A percentile compares a stretch with the other conserved stretches of the same genome.
Conservation (phyloP, 2,113 vertebrate species). For the Myodes glareolus region DNA sequence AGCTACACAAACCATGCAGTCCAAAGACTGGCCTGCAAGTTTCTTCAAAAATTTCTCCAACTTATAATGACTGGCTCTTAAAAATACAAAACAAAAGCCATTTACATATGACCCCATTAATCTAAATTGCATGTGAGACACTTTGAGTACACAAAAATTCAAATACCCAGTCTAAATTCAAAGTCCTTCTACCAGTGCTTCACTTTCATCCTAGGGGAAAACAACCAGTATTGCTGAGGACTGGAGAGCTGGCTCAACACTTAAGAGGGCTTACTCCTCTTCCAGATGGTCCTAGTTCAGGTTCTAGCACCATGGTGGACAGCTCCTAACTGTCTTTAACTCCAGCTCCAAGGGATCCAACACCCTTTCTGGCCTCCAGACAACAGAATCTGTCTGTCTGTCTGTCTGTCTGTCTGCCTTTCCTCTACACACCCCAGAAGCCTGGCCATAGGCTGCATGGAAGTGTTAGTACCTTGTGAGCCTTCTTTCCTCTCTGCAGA, state of each 20-base stretch:
- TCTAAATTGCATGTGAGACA: constrained; percentile 5
- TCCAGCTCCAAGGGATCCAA: not conserved
- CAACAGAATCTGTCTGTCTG: not conserved
- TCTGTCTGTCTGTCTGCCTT: not conserved
- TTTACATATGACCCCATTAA: not conserved
- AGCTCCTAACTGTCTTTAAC: not conserved
- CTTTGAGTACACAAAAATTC: not conserved
- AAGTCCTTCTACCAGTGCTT: constrained; percentile 15
- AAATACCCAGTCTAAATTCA: constrained; percentile 28
- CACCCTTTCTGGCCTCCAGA: not conserved
- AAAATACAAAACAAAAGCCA: constrained; percentile 23
- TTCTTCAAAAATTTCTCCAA: not conserved
- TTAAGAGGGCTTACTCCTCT: not conserved
- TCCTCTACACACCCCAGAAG: not conserved
- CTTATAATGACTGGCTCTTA: not conserved
- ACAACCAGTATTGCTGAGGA: not conserved
- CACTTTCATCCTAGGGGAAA: not conserved
- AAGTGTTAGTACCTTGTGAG: not conserved
- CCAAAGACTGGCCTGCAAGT: not conserved
- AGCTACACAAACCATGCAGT: not conserved
- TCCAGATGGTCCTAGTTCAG: too few relatives aligned
- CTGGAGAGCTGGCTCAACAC: not conserved
- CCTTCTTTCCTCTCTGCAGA: not conserved
- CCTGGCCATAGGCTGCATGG: not conserved
- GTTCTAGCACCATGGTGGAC: not conserved